Percentiles rank a stretch among this genome's conserved stretches.
Conservation (phyloP, 2,888 invertebrate species). For the Isoperla grammatica region DNA sequence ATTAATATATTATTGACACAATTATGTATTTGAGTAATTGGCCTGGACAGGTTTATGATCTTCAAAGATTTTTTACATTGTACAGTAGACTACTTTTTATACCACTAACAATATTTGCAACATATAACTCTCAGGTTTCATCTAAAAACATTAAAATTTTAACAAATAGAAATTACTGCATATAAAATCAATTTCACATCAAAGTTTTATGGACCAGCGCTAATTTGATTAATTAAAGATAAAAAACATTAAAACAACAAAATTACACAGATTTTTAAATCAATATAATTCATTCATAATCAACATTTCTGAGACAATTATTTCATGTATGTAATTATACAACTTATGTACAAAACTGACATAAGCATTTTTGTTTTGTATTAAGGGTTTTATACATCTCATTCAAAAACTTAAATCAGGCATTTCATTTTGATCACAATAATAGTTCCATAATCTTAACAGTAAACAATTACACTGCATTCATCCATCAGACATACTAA, state of each 20-base stretch:
- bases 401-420: no score
- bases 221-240: background rate
- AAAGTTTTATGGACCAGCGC: background rate
- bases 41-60: conserved; percentile 17
- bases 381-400: no score
- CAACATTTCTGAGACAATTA: background rate
- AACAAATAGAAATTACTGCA: conserved; percentile 28
- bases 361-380: background rate
- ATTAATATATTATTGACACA: conserved; percentile 18
- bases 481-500: no score
- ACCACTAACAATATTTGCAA: conserved; percentile 25
- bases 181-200: no score
- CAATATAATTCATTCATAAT: no score
- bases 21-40: conserved; percentile 19
- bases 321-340: conserved; percentile 13
- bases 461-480: no score
- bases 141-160: conserved; percentile 28
- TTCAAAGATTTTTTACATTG: conserved; percentile 17
- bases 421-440: no score
- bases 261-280: background rate
- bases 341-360: conserved; percentile 25
- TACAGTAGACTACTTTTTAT: conserved; percentile 23
- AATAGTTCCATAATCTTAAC: no score
- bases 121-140: conserved; percentile 28
- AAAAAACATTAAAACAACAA: conserved; percentile 1